Evolutionary conservation across 2,113 vertebrate species (phyloP).

Genomic region (Cepphus grylle): DNA sequence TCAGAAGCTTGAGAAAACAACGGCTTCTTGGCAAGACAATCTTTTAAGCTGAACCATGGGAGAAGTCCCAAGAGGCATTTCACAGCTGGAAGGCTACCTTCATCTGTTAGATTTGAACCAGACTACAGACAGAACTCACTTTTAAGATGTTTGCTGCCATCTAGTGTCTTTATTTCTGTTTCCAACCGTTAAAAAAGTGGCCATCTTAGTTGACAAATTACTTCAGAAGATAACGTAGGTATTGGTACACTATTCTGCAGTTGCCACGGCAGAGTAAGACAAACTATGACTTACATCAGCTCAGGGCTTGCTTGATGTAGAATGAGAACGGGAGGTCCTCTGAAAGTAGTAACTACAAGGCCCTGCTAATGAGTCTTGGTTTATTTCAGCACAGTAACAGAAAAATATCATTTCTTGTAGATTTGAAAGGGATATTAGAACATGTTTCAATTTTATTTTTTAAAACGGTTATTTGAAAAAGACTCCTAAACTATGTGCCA

Average conservation of each 20-base stretch:
- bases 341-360: not conserved
- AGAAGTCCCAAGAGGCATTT: not conserved
- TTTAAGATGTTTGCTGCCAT: constrained; percentile 74
- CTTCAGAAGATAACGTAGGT: not conserved
- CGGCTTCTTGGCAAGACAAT: not conserved
- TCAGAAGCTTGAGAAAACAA: not conserved
- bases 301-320: not conserved
- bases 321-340: not conserved
- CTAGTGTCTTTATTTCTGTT: constrained; percentile 49
- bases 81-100: not conserved
- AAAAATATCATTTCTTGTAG: not conserved
- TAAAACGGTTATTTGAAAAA: not conserved
- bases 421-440: not conserved
- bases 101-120: not conserved
- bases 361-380: not conserved
- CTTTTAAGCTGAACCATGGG: not conserved
- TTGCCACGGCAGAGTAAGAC: not conserved
- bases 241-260: not conserved
- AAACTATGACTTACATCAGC: not conserved
- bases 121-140: not conserved
- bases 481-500: fast-evolving
- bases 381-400: not conserved
- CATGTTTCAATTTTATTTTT: fast-evolving
- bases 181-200: not conserved
- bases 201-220: not conserved